Evolutionary conservation across 2,113 vertebrate species (phyloP).

Genomic region (Rhinoptilus africanus): DNA sequence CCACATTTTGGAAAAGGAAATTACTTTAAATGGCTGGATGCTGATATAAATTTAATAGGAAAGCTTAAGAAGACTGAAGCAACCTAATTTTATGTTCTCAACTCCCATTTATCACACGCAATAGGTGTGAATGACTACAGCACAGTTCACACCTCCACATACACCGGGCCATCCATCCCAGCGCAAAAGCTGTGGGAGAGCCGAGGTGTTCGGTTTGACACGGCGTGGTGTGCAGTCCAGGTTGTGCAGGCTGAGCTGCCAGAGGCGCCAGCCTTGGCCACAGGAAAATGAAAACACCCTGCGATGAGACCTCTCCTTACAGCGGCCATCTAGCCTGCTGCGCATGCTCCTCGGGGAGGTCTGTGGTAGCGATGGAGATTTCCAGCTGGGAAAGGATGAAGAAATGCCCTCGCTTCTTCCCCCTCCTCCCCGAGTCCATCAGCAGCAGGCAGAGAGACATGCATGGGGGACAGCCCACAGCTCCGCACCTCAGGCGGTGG

Average conservation of each 20-base stretch:
- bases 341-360: fast-evolving
- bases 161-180: background rate
- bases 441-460: fast-evolving
- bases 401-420: background rate
- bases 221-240: fast-evolving
- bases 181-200: background rate
- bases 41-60: background rate
- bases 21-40: background rate
- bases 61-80: background rate
- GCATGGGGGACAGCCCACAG: background rate
- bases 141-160: background rate
- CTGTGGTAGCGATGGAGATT: background rate
- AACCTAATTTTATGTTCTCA: slow-evolving; percentile 5
- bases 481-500: background rate
- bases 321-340: background rate
- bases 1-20: background rate
- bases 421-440: background rate
- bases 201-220: background rate
- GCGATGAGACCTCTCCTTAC: background rate
- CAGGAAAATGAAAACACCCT: background rate
- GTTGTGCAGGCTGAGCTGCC: background rate
- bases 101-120: background rate
- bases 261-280: background rate
- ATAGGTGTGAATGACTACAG: background rate
- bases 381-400: background rate